A percentile compares a stretch with the other conserved stretches of the same genome.
Conservation (phyloP, 2,113 vertebrate genomes). For the Collichthys lucidus region DNA sequence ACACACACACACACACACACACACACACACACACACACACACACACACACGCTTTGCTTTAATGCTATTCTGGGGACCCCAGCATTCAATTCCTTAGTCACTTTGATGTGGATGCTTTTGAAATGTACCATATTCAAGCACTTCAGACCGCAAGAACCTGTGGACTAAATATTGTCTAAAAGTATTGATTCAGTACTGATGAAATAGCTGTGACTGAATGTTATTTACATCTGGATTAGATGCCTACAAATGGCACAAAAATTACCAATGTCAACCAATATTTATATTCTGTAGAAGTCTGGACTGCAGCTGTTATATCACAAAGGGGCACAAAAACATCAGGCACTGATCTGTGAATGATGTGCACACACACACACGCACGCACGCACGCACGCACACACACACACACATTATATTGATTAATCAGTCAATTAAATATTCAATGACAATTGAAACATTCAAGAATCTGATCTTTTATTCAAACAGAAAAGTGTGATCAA, state of each 20-base stretch:
- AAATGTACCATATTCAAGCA: not conserved
- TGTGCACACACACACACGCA: slow-evolving; percentile 29
- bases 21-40: slow-evolving; percentile 1
- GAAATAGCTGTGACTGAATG: not conserved
- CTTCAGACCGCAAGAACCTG: too few species aligned
- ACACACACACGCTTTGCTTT: not conserved
- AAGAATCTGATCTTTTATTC: slow-evolving; percentile 63
- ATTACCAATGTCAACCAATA: not conserved
- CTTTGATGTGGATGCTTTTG: not conserved
- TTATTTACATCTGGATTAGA: not conserved
- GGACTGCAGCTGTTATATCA: slow-evolving; percentile 9
- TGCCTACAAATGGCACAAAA: not conserved
- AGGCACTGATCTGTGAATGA: slow-evolving; percentile 28
- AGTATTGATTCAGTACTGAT: not conserved
- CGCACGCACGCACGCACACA: slow-evolving; percentile 12
- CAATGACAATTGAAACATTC: slow-evolving; percentile 53
- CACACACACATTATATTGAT: slow-evolving; percentile 16
- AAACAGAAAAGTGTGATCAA: slow-evolving; percentile 66
- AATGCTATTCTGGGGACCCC: not conserved
- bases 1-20: not conserved
- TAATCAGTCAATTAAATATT: slow-evolving; percentile 64
- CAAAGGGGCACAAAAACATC: slow-evolving; percentile 9
- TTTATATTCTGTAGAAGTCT: slow-evolving; percentile 1
- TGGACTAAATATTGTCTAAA: not conserved
- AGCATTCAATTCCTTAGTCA: not conserved